A percentile compares a stretch with the other conserved stretches of the same genome.
phyloP scores from a whole-genome alignment of 2,888 invertebrate species.

The Glaucopsyche alexis region DNA sequence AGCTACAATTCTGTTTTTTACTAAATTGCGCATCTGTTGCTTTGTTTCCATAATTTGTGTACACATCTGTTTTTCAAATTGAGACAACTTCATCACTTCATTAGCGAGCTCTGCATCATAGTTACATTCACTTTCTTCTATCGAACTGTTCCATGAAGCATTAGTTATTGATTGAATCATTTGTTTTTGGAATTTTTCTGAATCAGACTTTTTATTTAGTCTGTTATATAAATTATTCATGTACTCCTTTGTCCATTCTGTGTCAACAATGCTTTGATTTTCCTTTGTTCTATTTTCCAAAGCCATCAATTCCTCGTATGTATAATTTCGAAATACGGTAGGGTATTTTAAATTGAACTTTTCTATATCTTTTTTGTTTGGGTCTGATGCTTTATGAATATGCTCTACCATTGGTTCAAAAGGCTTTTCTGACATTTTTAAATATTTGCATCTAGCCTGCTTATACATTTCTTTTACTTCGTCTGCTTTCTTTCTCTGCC shows the following conservation, averaged over 20 bases:
- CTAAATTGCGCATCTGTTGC: constrained; percentile 77
- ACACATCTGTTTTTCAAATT: constrained; percentile 83
- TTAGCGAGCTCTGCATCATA: constrained; percentile 74
- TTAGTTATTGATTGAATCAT: constrained; percentile 70
- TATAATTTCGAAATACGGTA: constrained; percentile 61
- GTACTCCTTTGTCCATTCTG: constrained; percentile 70
- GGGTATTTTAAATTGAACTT: constrained; percentile 58
- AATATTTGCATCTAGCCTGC: constrained; percentile 63
- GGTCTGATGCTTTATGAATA: constrained; percentile 43
- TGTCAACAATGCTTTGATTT: constrained; percentile 52
- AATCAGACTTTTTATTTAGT: constrained; percentile 60
- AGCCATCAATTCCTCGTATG: constrained; percentile 62
- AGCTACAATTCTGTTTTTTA: constrained; percentile 73
- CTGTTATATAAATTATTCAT: constrained; percentile 72
- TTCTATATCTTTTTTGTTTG: constrained; percentile 61
- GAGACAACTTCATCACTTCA: constrained; percentile 81
- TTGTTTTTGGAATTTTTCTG: constrained; percentile 71
- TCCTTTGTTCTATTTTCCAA: constrained; percentile 56
- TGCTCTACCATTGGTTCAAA: constrained; percentile 41
- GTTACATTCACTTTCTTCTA: constrained; percentile 73
- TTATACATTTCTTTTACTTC: constrained; percentile 67
- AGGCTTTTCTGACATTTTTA: constrained; percentile 56
- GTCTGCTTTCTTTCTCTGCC: constrained; percentile 77
- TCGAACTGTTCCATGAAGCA: constrained; percentile 76
- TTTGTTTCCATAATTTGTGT: constrained; percentile 82